Percentiles rank a stretch among this genome's conserved stretches.
Conservation (phyloP, 1,140 invertebrate species). For the Bilobella aurantiaca region DNA sequence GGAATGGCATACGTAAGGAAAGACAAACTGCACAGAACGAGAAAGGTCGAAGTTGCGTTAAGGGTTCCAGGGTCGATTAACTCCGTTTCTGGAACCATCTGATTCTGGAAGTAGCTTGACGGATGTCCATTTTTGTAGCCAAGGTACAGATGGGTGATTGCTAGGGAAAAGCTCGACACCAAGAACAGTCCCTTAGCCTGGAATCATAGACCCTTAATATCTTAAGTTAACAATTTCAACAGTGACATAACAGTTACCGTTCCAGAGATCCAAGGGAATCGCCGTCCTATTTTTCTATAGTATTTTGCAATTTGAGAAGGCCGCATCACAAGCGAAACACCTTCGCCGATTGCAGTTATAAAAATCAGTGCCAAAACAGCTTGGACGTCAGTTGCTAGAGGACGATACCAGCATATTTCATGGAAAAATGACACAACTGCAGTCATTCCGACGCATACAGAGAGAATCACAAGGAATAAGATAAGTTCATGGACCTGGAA, state of each 20-base stretch:
- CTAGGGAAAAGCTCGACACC: neutral
- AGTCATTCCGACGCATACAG: neutral
- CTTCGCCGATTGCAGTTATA: neutral
- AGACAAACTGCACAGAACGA: neutral
- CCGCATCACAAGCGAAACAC: neutral
- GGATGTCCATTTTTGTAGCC: neutral
- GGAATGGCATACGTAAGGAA: neutral
- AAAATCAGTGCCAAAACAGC: neutral
- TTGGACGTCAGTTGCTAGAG: neutral
- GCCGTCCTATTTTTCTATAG: neutral
- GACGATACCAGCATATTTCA: neutral
- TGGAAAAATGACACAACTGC: neutral
- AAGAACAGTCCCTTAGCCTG: neutral
- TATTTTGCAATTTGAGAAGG: neutral
- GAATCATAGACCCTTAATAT: neutral
- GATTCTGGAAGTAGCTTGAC: neutral
- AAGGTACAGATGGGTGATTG: neutral
- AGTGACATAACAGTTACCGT: neutral
- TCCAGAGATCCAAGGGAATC: neutral
- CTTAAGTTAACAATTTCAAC: neutral
- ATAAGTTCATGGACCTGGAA: neutral
- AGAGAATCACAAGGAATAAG: neutral
- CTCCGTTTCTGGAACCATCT: neutral
- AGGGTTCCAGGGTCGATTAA: neutral
- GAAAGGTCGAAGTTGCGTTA: neutral